These are phyloP conservation scores for Acanthaster planci DNA, from an alignment of 35 echinoderm and acorn worm genomes.

Conservation along the genomic window DNA sequence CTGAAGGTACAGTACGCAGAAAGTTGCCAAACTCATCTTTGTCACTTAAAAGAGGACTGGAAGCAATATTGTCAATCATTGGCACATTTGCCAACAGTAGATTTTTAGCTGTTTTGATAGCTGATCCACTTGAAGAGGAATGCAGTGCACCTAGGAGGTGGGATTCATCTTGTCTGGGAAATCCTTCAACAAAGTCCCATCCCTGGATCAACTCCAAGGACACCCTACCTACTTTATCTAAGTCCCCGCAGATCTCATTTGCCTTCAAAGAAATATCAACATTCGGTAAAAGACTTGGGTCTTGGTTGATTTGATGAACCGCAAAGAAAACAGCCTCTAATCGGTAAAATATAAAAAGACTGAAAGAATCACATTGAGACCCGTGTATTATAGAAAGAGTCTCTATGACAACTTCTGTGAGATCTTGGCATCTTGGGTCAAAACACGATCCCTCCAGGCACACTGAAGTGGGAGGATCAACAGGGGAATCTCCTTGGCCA, in stretches of 20 bases:
- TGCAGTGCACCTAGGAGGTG: constrained; percentile 1
- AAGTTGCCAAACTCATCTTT: constrained; percentile 40
- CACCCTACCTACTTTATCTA: constrained; percentile 15
- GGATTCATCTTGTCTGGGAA: not conserved
- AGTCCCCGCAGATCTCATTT: constrained; percentile 39
- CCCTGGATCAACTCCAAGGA: not conserved
- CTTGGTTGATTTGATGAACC: constrained; percentile 40
- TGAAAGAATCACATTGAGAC: not conserved
- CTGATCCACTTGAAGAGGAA: not conserved
- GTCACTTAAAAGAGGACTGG: constrained; percentile 37
- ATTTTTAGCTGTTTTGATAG: not conserved
- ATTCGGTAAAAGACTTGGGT: constrained; percentile 29
- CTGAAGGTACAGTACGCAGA: constrained; percentile 39
- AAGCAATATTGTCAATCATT: constrained; percentile 25
- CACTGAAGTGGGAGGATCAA: not conserved
- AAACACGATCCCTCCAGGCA: too few relatives aligned
- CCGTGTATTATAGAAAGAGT: not conserved
- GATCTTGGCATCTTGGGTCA: not conserved
- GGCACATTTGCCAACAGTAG: constrained; percentile 10
- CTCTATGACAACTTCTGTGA: not conserved
- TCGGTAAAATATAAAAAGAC: not conserved
- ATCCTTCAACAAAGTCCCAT: not conserved
- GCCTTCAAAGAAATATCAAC: not conserved
- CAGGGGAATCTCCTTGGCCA: not conserved
- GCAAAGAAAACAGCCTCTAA: constrained; percentile 33